Conservation (phyloP, 2,797 vertebrate genomes). For the Anguilla megastoma region DNA sequence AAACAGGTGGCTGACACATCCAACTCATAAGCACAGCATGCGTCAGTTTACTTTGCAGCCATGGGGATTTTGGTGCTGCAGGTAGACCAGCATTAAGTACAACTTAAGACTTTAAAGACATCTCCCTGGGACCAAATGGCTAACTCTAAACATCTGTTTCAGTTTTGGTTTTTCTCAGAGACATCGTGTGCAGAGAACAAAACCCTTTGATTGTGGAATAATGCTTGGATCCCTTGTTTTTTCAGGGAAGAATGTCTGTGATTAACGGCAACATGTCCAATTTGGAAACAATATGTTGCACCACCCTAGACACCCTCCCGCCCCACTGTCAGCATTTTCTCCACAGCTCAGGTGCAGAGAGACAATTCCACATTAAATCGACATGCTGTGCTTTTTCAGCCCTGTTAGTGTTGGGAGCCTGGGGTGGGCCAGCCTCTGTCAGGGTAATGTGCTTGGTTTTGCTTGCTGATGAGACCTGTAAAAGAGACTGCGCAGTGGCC, state of each 20-base stretch:
- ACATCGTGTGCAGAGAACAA: conserved; percentile 39
- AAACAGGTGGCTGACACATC: not conserved
- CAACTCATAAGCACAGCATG: not conserved
- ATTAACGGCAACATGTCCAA: conserved; percentile 68
- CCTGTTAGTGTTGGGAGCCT: conserved; percentile 65
- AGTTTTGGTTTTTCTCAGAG: conserved; percentile 50
- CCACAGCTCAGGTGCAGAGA: conserved; percentile 53
- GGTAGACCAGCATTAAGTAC: conserved; percentile 42
- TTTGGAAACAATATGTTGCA: conserved; percentile 59
- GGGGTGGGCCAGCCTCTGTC: conserved; percentile 65
- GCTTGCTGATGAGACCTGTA: conserved; percentile 64
- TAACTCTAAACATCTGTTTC: conserved; percentile 49
- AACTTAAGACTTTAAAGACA: conserved; percentile 47
- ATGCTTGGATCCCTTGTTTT: conserved; percentile 49
- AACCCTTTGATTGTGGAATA: conserved; percentile 61
- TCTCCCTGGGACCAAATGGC: conserved; percentile 40
- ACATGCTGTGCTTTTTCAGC: conserved; percentile 69
- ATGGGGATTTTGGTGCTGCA: conserved; percentile 26
- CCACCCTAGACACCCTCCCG: not conserved
- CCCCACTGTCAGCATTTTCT: not conserved
- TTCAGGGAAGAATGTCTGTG: conserved; percentile 49
- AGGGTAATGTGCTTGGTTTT: conserved; percentile 74
- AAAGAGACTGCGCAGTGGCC: conserved; percentile 43
- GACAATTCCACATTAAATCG: conserved; percentile 73
- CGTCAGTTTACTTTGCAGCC: conserved; percentile 14